Conservation (phyloP, 2,888 invertebrate genomes). For the Aethes cnicana region DNA sequence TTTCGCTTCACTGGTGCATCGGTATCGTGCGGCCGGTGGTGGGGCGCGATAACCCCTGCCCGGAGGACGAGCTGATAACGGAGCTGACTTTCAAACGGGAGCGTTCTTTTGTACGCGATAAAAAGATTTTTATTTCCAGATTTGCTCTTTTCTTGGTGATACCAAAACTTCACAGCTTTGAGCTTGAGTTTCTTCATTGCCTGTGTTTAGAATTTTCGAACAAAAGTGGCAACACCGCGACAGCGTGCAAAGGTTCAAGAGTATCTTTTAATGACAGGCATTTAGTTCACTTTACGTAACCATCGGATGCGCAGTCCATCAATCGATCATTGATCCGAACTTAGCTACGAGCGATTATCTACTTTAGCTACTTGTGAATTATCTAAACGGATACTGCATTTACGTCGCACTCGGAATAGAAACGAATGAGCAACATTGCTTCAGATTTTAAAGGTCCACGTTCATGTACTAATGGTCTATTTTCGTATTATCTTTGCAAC, state of each 20-base stretch:
- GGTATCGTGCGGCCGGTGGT: conserved; percentile 49
- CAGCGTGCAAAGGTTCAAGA: no score
- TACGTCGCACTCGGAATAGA: no score
- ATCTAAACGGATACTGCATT: background rate
- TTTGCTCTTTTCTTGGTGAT: no score
- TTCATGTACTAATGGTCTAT: conserved; percentile 5
- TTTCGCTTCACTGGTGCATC: conserved; percentile 70
- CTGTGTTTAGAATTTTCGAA: no score
- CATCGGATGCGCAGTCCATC: background rate
- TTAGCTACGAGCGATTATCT: background rate
- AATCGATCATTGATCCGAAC: background rate
- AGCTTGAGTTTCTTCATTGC: no score
- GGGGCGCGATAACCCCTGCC: conserved; percentile 69
- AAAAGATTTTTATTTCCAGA: conserved; percentile 33
- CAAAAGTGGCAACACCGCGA: no score
- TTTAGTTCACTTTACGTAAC: background rate
- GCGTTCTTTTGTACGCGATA: conserved; percentile 60
- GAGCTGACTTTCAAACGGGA: conserved; percentile 69
- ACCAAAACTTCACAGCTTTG: no score
- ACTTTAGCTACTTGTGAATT: no score
- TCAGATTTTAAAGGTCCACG: conserved; percentile 6
- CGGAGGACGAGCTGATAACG: conserved; percentile 70
- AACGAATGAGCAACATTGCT: background rate
- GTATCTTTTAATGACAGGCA: no score
- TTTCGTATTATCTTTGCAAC: conserved; percentile 35